A percentile compares a stretch with the other conserved stretches of the same genome.
phyloP scores from a whole-genome alignment of 1,140 invertebrate genomes.

The Metopolophium dirhodum region DNA sequence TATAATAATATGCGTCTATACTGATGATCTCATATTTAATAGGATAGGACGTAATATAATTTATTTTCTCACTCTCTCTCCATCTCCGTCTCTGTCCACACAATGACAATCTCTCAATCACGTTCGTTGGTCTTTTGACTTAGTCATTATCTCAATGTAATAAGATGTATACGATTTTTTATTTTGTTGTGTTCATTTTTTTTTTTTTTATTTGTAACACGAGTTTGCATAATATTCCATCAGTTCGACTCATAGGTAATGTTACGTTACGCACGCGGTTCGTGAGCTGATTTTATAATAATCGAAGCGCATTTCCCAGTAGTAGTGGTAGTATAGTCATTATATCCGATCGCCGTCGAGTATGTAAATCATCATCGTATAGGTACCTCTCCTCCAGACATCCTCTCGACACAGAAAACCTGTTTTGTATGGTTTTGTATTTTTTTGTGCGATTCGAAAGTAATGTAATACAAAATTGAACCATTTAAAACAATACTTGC shows the following conservation, averaged over 20 bases:
- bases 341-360: background rate
- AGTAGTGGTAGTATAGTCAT: background rate
- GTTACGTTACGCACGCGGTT: background rate
- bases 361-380: slow-evolving; percentile 43
- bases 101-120: slow-evolving; percentile 11
- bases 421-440: background rate
- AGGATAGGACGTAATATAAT: background rate
- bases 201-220: background rate
- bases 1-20: background rate
- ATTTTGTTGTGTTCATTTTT: background rate
- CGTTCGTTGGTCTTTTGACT: slow-evolving; percentile 7
- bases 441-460: background rate
- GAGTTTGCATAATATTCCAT: slow-evolving; percentile 28
- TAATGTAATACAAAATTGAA: slow-evolving; percentile 5
- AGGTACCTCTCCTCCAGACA: background rate
- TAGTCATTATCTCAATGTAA: slow-evolving; percentile 36
- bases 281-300: slow-evolving; percentile 44
- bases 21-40: slow-evolving; percentile 39
- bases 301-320: slow-evolving; percentile 9
- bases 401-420: background rate
- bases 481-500: background rate
- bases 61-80: background rate
- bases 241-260: background rate
- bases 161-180: background rate
- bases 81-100: background rate